Evolutionary conservation across 2,113 vertebrate genomes (phyloP).

Genomic region (Clarias macrocephalus): DNA sequence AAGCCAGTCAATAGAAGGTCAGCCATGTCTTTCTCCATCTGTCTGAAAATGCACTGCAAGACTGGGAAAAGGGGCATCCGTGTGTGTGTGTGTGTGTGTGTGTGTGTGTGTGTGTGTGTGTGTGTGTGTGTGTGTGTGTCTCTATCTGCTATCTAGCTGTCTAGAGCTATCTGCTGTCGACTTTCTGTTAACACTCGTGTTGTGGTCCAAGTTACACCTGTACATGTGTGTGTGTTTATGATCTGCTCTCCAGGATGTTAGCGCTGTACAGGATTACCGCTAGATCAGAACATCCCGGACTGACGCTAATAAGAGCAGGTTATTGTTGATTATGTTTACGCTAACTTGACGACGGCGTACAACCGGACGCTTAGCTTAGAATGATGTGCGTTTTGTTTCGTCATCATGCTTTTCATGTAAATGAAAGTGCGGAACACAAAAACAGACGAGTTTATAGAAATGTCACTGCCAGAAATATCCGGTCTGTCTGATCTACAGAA

Average conservation of each 20-base stretch:
- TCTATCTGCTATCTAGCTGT: too few relatives aligned
- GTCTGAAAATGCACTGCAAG: slow-evolving; percentile 22
- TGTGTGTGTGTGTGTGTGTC: too few relatives aligned
- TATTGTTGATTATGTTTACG: background rate
- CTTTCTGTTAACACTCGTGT: slow-evolving; percentile 23
- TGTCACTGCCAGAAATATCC: background rate
- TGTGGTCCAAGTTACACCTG: slow-evolving; percentile 20
- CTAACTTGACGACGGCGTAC: background rate
- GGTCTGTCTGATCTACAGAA: background rate
- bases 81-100: too few relatives aligned
- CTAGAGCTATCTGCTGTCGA: slow-evolving; percentile 38
- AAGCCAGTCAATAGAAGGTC: slow-evolving; percentile 38
- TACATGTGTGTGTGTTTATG: background rate
- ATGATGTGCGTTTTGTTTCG: background rate
- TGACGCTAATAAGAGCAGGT: background rate
- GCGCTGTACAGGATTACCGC: background rate
- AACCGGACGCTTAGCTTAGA: background rate
- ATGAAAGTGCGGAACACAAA: too few relatives aligned
- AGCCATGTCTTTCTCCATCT: slow-evolving; percentile 33
- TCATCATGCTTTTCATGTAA: too few relatives aligned
- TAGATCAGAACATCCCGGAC: background rate
- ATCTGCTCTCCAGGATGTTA: slow-evolving; percentile 20
- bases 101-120: too few relatives aligned
- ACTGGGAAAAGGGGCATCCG: background rate
- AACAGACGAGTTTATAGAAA: background rate